A percentile compares a stretch with the other conserved stretches of the same genome.
Conservation (phyloP, 2,113 vertebrate species). For the Tragelaphus scriptus region DNA sequence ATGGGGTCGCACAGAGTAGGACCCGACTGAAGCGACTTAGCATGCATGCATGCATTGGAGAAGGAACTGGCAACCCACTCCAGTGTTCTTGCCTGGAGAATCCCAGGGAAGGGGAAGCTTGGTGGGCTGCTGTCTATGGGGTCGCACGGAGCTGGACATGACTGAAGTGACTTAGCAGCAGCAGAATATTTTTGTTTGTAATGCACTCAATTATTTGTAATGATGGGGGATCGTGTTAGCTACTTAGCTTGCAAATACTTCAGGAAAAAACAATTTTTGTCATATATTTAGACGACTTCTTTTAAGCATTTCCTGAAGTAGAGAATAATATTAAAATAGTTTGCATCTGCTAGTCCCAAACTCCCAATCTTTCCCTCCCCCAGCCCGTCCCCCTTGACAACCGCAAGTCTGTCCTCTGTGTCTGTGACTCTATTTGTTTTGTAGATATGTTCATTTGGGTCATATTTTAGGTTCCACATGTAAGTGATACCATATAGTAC, state of each 20-base stretch:
- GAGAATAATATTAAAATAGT: not conserved
- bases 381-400: not conserved
- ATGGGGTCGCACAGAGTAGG: not conserved
- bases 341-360: not conserved
- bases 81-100: not conserved
- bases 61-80: not conserved
- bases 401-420: not conserved
- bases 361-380: not conserved
- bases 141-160: not conserved
- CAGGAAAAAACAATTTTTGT: not conserved
- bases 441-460: not conserved
- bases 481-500: not conserved
- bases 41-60: not conserved
- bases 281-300: not conserved
- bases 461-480: not conserved
- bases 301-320: not conserved
- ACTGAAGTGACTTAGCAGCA: not conserved
- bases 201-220: not conserved
- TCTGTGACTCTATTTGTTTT: not conserved
- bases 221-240: not conserved
- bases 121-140: not conserved
- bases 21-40: not conserved
- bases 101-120: not conserved
- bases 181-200: not conserved
- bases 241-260: not conserved